These are phyloP conservation scores for Lasioglossum calceatum DNA, from an alignment of 2,888 invertebrate species.

Conservation along the genomic window DNA sequence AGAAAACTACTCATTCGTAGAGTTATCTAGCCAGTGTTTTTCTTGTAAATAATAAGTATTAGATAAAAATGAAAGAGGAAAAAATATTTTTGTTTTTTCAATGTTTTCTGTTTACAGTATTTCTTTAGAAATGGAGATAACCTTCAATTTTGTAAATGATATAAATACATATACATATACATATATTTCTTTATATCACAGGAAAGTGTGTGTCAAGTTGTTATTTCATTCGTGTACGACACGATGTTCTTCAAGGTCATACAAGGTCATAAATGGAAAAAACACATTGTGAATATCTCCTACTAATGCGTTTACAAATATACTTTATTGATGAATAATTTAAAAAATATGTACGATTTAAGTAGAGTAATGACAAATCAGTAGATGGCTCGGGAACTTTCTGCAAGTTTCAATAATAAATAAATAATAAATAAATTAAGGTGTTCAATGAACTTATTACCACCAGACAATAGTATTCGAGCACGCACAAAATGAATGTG, in stretches of 20 bases:
- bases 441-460: constrained; percentile 58
- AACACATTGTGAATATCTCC: too few species aligned
- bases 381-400: not conserved
- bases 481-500: constrained; percentile 77
- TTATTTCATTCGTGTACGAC: too few species aligned
- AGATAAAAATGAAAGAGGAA: not conserved
- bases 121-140: not conserved
- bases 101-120: not conserved
- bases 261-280: not conserved
- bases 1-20: not conserved
- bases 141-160: too few species aligned
- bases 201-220: too few species aligned
- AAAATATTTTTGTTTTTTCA: not conserved
- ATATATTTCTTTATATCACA: too few species aligned
- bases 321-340: not conserved
- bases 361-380: not conserved
- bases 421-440: not conserved
- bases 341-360: not conserved
- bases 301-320: too few species aligned
- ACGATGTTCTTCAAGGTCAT: not conserved
- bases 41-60: not conserved
- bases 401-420: not conserved
- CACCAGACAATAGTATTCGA: constrained; percentile 78
- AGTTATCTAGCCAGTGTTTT: not conserved
- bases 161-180: too few species aligned